Evolutionary conservation across 2,888 invertebrate genomes (phyloP).

Genomic region (Venusia cambrica): DNA sequence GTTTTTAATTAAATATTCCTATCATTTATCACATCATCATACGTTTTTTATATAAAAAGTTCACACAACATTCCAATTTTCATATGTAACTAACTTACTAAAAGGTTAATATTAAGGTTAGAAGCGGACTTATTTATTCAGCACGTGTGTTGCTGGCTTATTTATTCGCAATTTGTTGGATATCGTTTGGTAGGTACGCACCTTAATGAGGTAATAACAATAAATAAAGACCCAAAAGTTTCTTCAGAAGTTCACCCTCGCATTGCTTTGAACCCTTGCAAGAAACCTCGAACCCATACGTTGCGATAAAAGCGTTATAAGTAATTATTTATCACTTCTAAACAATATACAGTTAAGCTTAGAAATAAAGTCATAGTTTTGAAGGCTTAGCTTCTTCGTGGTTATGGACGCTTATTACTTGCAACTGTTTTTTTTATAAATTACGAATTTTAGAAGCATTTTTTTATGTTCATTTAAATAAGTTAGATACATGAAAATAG

Average conservation of each 20-base stretch:
- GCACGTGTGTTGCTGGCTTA: constrained; percentile 62
- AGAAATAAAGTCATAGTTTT: constrained; percentile 21
- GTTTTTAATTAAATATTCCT: too few relatives aligned
- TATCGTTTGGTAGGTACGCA: constrained; percentile 76
- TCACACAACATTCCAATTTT: constrained; percentile 17
- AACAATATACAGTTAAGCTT: too few relatives aligned
- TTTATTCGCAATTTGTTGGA: constrained; percentile 79
- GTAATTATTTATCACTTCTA: constrained; percentile 50
- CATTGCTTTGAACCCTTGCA: constrained; percentile 62
- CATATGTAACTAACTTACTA: constrained; percentile 18
- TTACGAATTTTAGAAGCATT: too few relatives aligned
- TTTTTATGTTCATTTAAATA: too few relatives aligned
- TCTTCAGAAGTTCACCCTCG: constrained; percentile 66
- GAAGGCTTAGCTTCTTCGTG: too few relatives aligned
- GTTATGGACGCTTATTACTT: too few relatives aligned
- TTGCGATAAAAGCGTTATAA: constrained; percentile 59
- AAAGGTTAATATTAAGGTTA: constrained; percentile 50
- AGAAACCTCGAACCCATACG: constrained; percentile 67
- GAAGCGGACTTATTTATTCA: constrained; percentile 56
- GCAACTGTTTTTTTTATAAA: too few relatives aligned
- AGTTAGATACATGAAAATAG: too few relatives aligned
- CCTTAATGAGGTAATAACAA: constrained; percentile 81
- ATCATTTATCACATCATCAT: too few relatives aligned
- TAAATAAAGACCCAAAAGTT: constrained; percentile 81
- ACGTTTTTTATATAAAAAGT: too few relatives aligned